phyloP scores from a whole-genome alignment of 2,888 invertebrate species.

The Cactoblastis cactorum region DNA sequence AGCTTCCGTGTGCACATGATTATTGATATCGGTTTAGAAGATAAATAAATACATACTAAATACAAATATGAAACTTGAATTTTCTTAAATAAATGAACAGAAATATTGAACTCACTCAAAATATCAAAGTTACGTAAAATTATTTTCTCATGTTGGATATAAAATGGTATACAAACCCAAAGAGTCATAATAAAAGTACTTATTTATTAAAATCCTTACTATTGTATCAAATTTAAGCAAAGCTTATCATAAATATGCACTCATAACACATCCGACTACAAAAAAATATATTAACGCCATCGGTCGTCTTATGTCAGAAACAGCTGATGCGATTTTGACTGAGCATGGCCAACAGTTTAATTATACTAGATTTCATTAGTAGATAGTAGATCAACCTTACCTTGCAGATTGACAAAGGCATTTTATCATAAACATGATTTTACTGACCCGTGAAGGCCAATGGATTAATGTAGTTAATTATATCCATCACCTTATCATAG shows the following conservation, averaged over 20 bases:
- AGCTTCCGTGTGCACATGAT: not conserved
- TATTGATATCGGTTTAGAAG: not conserved
- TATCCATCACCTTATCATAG: too few species aligned
- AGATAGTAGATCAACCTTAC: not conserved
- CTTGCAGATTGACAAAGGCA: not conserved
- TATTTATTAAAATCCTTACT: too few species aligned
- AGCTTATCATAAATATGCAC: too few species aligned
- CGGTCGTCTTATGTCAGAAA: not conserved
- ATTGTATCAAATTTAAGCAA: too few species aligned
- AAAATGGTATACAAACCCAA: too few species aligned
- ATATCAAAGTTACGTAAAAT: too few species aligned
- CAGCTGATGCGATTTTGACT: not conserved
- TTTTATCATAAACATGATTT: not conserved
- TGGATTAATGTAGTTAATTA: not conserved
- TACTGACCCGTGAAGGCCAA: not conserved
- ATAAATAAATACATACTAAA: not conserved
- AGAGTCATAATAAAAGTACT: too few species aligned
- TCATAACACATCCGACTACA: too few species aligned
- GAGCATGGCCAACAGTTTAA: not conserved
- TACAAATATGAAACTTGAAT: not conserved
- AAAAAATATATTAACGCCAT: not conserved
- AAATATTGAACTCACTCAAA: too few species aligned
- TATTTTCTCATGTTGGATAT: too few species aligned
- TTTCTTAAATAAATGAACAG: too few species aligned
- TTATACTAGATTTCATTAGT: not conserved